Evolutionary conservation across 2,888 invertebrate genomes (phyloP), one percentile per base, ranked within the genome.

Genomic region (Euplexia lucipara): DNA sequence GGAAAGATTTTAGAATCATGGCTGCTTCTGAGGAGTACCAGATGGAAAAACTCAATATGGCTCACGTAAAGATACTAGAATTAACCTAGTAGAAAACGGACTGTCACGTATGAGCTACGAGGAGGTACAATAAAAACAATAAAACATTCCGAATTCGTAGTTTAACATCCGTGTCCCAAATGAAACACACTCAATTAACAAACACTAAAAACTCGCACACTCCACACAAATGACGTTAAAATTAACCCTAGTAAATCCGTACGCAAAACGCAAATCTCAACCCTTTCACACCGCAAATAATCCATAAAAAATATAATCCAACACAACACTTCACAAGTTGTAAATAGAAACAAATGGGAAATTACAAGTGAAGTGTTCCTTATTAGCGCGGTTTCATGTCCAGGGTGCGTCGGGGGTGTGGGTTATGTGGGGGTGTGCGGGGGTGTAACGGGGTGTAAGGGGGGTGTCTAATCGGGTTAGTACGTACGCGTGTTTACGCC

Each of bases 361-460:
- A 86, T 86, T 85, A 86, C 82, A 83, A 84, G 78, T 83, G 81
- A 80, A 81, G 82, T 83, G 86, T 88, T 87, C 85, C 85, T 88
- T 87, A 88, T 88, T 88, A 88, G 83, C 82, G 82, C 75, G 82
- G 86, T 86, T 87, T 80, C 82, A 74, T 76, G 82, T 83, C 79
- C 80, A 82, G 75, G 74, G 67, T 70, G 71, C 61, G 70, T 66
- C 16, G 41, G 61, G 61, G 66, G 60, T 49, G 44, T 30, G 60
- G 41, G 61, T 59, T 64, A 58, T 49, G 44, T 30, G 60, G 62
- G 71, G 62, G 49, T 39, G 20, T 47, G 5, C 61, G 68, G 54
- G 47, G 57, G 59, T 58, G 56, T 39, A 8, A 20, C 51, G 60
- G 52, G 56, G 71, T 41, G 51, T 66, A 41, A 6, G 32, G 48